Conservation (phyloP, 2,113 vertebrate species). For the Taurulus bubalis region DNA sequence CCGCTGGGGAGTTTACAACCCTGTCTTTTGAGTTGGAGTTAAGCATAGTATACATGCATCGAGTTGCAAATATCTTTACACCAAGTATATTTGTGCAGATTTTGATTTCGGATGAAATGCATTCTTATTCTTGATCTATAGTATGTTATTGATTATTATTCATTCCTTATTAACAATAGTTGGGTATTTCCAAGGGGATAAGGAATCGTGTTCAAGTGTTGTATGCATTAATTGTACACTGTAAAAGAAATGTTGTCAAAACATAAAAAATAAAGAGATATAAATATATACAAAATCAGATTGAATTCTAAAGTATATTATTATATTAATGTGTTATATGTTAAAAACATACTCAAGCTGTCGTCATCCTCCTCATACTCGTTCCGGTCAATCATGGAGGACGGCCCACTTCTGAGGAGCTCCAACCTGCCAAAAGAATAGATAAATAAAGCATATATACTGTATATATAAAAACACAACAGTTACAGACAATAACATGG, state of each 20-base stretch:
- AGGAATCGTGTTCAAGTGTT: not conserved
- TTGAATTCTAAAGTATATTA: not conserved
- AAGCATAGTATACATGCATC: not conserved
- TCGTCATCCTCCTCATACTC: slow-evolving; percentile 54
- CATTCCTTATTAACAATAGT: not conserved
- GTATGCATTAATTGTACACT: not conserved
- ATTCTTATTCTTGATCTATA: not conserved
- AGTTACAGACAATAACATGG: not conserved
- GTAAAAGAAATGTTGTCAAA: not conserved
- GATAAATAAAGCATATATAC: no score
- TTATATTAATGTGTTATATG: not conserved
- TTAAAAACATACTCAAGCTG: slow-evolving; percentile 48
- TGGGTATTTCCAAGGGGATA: not conserved
- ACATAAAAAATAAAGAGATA: not conserved
- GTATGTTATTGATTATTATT: not conserved
- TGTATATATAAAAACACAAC: not conserved
- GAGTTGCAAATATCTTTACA: not conserved
- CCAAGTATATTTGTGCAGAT: not conserved
- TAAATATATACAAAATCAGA: not conserved
- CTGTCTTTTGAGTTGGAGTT: not conserved
- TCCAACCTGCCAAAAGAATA: slow-evolving; percentile 49
- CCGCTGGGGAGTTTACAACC: not conserved
- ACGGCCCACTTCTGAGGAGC: slow-evolving; percentile 75
- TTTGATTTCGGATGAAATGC: no score
- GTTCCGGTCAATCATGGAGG: slow-evolving; percentile 72